Percentiles rank a stretch among this genome's conserved stretches.
These are phyloP conservation scores for Platorchestia sp. DNA, from an alignment of 1,140 invertebrate genomes.

Conservation along the genomic window DNA sequence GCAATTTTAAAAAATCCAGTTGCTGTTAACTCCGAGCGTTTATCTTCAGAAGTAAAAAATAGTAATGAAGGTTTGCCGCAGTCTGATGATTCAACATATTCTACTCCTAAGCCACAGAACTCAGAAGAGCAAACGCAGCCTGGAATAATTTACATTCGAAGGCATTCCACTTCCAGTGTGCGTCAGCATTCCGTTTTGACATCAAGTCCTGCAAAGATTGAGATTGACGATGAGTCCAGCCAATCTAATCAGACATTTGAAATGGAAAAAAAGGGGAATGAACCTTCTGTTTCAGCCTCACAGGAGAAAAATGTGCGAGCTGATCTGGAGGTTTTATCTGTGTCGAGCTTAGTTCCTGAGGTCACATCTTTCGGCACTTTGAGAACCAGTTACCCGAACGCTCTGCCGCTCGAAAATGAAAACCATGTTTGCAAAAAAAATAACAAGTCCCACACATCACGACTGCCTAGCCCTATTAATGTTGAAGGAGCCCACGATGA, in stretches of 20 bases:
- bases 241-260: neutral
- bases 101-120: neutral
- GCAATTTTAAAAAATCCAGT: neutral
- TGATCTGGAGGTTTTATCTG: neutral
- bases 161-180: neutral
- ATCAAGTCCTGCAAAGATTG: neutral
- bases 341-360: neutral
- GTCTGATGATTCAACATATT: neutral
- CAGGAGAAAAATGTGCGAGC: neutral
- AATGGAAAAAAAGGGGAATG: slow-evolving; percentile 14
- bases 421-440: neutral
- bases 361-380: neutral
- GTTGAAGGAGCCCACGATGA: neutral
- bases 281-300: neutral
- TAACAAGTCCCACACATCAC: neutral
- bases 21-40: neutral
- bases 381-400: neutral
- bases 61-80: neutral
- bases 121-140: neutral
- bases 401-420: neutral
- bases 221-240: slow-evolving; percentile 13
- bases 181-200: slow-evolving; percentile 7
- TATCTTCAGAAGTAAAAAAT: neutral
- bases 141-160: neutral
- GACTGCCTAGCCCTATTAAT: neutral